Evolutionary conservation across 2,113 vertebrate species (phyloP), one percentile per base, ranked within the genome.

Genomic region (Sus scrofa): DNA sequence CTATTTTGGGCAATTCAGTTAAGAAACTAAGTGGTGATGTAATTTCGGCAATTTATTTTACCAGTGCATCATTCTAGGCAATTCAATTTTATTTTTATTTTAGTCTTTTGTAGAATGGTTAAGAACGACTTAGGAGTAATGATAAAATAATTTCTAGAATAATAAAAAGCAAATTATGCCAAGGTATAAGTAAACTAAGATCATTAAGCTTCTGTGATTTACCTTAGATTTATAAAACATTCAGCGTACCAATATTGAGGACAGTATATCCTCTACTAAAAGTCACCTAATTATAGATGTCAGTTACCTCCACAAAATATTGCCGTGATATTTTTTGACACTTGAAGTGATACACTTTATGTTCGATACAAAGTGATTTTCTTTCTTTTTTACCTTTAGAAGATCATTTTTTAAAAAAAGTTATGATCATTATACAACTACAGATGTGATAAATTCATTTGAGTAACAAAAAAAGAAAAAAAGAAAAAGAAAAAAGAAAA

Each of bases 71-170:
- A 86, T 86, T 95, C 30, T 60, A 70, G 44, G 20, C 89, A 37
- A 83, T 56, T 89, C 20, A 16, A 18, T 60, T 86, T 94, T 37
- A 79, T 62, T 93, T 95, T 85, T 82, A 75, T 50, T 56, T 75
- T 82, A 62, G 19, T 39, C 26, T 89, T 39, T 58, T 73, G 84
- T 84, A 34, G 3, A 11, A 44, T 37, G 54, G 16, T 6, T 86
- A 7, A 4, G 7, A 30, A 92, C 65, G 56, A 62, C 68, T 63
- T 30, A 24, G 75, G n/a, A 82, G 27, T 81, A 81, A 86, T 56
- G 15, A 18, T 32, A 78, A 39, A 83, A 67, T 73, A 77, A 93
- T 83, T 91, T n/a, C 54, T 86, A 86, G 8, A 2, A 70, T 67
- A 12, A 89, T 20, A 27, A 52, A 65, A 95, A 68, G 22, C 12